Evolutionary conservation across 2,797 vertebrate genomes (phyloP), one percentile per base, ranked within the genome.

Genomic region (Scolopax bukidnonensis): DNA sequence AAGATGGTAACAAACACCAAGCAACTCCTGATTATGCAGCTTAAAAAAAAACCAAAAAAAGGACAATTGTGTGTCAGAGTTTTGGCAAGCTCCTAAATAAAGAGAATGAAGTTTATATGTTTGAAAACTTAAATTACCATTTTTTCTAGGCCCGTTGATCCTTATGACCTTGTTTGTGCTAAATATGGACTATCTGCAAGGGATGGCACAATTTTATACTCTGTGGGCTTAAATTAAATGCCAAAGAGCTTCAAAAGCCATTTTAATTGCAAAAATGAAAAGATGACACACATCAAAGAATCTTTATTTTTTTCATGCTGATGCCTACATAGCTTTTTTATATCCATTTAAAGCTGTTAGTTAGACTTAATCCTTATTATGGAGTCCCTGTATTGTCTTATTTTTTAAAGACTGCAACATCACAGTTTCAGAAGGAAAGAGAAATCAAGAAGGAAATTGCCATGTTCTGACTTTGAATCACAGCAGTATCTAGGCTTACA

Each of bases 241-340:
- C 92, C 89, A 94, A 96, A 97, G 97, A 96, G 85, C 93, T 98
- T 98, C 97, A 98, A 98, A 98, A 97, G 93, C 76, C 90, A 91
- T 97, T 97, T 98, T 98, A 98, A 98, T 98, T 98, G 97, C 94
- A 92, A 93, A 98, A 98, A 98, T 98, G 96, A 97, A 98, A 97
- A 98, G 94, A 98, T 96, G 94, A 94, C 82, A 97, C 81, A 97
- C 96, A 98, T 98, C 97, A 98, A 98, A 98, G 97, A 94, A 93
- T 94, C 84, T 94, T 83, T 84, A 25, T 93, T 97, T 95, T 94
- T 97, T 98, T 97, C 96, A 97, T 65, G 12, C 91, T 86, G 33
- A 90, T 97, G 95, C 93, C 81, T 96, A 89, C 69, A 87, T 88
- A 96, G 91, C 15, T 80, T 98, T 97, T 91, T 94, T 68, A 95